These are phyloP conservation scores for Corythornis madagascariensis DNA, from an alignment of 2,113 vertebrate genomes.

Conservation along the genomic window DNA sequence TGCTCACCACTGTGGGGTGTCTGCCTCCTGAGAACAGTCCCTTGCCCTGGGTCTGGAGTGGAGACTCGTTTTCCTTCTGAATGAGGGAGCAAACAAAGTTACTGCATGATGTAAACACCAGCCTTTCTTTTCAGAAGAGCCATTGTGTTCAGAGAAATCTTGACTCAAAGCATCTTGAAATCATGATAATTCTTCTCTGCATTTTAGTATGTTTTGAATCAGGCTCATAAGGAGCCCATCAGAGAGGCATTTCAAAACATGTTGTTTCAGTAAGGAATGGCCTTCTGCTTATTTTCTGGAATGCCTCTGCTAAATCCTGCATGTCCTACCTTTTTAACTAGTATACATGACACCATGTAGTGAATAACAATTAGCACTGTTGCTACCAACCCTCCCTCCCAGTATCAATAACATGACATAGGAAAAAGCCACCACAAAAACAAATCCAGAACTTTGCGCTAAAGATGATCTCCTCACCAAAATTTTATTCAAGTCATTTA, in stretches of 20 bases:
- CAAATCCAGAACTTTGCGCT: neutral
- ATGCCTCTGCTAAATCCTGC: neutral
- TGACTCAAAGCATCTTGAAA: neutral
- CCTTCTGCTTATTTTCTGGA: neutral
- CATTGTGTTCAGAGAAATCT: neutral
- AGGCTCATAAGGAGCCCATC: neutral
- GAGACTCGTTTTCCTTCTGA: neutral
- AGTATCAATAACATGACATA: neutral
- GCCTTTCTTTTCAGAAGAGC: neutral
- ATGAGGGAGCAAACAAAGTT: neutral
- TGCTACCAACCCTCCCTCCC: neutral
- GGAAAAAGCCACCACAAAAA: neutral
- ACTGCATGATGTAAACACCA: neutral
- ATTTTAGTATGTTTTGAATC: neutral
- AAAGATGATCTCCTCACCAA: slow-evolving; percentile 15
- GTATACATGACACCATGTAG: neutral
- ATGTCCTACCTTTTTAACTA: neutral
- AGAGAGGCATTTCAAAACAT: neutral
- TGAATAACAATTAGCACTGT: neutral
- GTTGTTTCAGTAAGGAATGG: neutral
- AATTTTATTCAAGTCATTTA: slow-evolving; percentile 49
- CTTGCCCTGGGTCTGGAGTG: neutral
- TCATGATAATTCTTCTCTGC: neutral
- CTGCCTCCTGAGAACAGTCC: neutral
- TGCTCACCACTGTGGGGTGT: neutral